Base-by-base conservation (phyloP, 2,888 invertebrate species). In the Platycnemis pennipes region DNA sequence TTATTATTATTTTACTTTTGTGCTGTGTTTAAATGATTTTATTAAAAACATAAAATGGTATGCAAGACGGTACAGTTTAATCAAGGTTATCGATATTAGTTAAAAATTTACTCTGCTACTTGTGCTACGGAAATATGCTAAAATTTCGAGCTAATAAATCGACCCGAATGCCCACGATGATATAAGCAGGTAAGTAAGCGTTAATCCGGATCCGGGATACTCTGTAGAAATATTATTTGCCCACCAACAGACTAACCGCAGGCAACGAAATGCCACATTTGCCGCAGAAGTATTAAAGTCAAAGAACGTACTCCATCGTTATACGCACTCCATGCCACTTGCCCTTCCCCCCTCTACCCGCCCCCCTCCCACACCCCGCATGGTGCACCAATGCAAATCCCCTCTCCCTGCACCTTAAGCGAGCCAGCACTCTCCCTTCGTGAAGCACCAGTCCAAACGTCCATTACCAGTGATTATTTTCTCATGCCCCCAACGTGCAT, bases 391-490 rank as follows among this genome's bases (percentile, higher is more conserved):
- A 19, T 63, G 26, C 63, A 63, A n/a, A 63, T 63, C 63, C 63
- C 22, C 63, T 26, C 26, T n/a, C 0, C 7, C 63, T 8, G n/a
- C 63, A n/a, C n/a, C 63, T 26, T 8, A 63, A 26, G 63, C 63
- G 63, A 63, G n/a, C 63, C n/a, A 63, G 63, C 63, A 7, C n/a
- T n/a, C n/a, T n/a, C n/a, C n/a, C 63, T 26, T n/a, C 22, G n/a
- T n/a, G 63, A 63, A 63, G 63, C 63, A 63, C 26, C 63, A 0
- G 63, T n/a, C 26, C 63, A 63, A 63, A 63, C 63, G 63, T n/a
- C 63, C 63, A 63, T 63, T 63, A 63, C 63, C 63, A 63, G 63
- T 63, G 63, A 63, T 63, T 63, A 63, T 63, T 63, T 63, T 63
- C 22, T 2, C 63, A n/a, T n/a, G 63, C 8, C 63, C 63, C n/a